These are phyloP conservation scores for Stegastes partitus DNA, from an alignment of 2,113 vertebrate genomes.

Conservation along the genomic window DNA sequence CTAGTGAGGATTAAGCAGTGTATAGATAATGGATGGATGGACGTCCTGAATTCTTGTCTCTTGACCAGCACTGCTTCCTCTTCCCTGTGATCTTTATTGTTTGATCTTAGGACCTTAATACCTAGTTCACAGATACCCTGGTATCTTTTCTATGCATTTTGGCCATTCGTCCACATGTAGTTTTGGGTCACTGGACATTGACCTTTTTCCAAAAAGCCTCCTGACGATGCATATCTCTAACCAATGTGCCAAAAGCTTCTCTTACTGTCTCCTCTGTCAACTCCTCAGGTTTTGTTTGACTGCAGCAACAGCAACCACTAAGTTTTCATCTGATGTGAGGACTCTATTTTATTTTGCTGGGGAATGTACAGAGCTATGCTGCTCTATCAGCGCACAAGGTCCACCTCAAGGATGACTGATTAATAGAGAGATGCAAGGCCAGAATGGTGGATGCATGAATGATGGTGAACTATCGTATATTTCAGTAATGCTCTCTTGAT, in stretches of 20 bases:
- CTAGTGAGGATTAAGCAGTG: no score
- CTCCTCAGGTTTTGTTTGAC: not conserved
- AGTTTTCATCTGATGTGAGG: not conserved
- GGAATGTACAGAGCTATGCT: not conserved
- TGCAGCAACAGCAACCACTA: not conserved
- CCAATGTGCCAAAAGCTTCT: not conserved
- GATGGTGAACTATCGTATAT: not conserved
- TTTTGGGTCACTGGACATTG: no score
- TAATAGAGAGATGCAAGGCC: not conserved
- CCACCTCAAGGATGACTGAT: not conserved
- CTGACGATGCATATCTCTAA: no score
- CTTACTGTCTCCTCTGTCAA: not conserved
- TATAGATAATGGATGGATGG: no score
- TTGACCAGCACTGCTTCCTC: no score
- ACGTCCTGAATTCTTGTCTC: no score
- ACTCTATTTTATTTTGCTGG: not conserved
- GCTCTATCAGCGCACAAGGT: not conserved
- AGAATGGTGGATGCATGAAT: not conserved
- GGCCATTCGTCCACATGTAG: no score
- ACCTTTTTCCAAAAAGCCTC: no score
- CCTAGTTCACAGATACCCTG: no score
- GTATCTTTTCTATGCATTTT: no score
- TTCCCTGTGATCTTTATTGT: no score
- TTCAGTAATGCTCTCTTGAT: not conserved
- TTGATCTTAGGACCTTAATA: no score